Percentiles rank a stretch among this genome's conserved stretches.
Conservation (phyloP, 2,888 invertebrate species). For the Aleiodes testaceus region DNA sequence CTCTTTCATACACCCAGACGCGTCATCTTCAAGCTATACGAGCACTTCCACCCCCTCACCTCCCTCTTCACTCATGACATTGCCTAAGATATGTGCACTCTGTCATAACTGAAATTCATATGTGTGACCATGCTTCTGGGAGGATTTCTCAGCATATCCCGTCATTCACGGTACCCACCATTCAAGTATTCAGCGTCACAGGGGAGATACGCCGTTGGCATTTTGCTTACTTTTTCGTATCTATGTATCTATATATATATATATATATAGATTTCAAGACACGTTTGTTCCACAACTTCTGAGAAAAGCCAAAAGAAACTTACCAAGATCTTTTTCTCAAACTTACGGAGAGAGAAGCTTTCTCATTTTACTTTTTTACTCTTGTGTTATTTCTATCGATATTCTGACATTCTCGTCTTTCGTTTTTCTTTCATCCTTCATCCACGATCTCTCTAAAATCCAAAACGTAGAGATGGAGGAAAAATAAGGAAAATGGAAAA, state of each 20-base stretch:
- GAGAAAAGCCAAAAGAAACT: constrained; percentile 15
- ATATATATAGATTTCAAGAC: neutral
- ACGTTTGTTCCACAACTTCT: constrained; percentile 26
- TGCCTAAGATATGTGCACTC: constrained; percentile 5
- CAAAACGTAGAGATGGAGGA: neutral
- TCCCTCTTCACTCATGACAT: neutral
- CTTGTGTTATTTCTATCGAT: constrained; percentile 35
- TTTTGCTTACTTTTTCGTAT: constrained; percentile 29
- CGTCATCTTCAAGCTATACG: constrained; percentile 35
- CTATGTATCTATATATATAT: neutral
- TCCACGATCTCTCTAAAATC: neutral
- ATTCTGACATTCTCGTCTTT: constrained; percentile 11
- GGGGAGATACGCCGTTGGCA: constrained; percentile 32
- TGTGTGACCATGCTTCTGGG: constrained; percentile 38
- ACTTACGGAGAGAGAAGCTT: constrained; percentile 22
- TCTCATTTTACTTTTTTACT: constrained; percentile 19
- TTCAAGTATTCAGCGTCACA: constrained; percentile 11
- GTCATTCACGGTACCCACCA: neutral
- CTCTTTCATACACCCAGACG: constrained; percentile 38
- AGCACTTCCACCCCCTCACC: neutral
- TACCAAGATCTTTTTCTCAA: constrained; percentile 23
- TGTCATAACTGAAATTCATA: constrained; percentile 39
- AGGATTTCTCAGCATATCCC: neutral
- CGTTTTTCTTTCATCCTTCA: constrained; percentile 9
- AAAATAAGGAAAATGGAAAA: neutral